Evolutionary conservation across 2,888 invertebrate genomes (phyloP).

Genomic region (Heliconius ismenius): DNA sequence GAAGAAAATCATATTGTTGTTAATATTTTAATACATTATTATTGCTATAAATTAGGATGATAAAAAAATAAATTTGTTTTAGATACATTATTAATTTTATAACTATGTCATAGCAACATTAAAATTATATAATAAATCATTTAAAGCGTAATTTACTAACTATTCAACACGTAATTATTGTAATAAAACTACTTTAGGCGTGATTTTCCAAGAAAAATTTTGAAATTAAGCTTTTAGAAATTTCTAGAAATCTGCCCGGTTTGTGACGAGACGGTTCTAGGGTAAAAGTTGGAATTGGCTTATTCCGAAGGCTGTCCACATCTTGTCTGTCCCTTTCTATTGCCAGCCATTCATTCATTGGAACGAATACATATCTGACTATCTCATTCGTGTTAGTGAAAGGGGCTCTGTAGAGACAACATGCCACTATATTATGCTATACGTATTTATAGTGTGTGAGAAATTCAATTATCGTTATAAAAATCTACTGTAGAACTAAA

Average conservation of each 20-base stretch:
- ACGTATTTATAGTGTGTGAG: background rate
- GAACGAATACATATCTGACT: conserved; percentile 39
- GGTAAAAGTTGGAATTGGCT: conserved; percentile 40
- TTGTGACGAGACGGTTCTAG: conserved; percentile 31
- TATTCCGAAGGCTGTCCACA: conserved; percentile 44
- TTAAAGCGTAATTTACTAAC: background rate
- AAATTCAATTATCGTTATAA: background rate
- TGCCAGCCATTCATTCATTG: conserved; percentile 42
- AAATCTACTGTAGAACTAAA: background rate
- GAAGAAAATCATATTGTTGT: background rate
- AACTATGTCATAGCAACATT: background rate
- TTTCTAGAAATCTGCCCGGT: conserved; percentile 24
- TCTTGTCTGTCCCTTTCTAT: conserved; percentile 42
- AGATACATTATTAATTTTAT: background rate
- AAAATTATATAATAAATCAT: background rate
- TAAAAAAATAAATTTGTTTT: background rate
- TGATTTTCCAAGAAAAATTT: background rate
- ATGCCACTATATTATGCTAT: conserved; percentile 1
- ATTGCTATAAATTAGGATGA: background rate
- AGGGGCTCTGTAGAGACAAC: conserved; percentile 42
- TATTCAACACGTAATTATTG: background rate
- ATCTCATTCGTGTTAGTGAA: conserved; percentile 45
- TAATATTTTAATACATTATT: background rate
- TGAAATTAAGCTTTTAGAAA: conserved; percentile 20
- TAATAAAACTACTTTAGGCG: background rate